phyloP scores from a whole-genome alignment of 2,113 vertebrate species.

The Podocnemis expansa region DNA sequence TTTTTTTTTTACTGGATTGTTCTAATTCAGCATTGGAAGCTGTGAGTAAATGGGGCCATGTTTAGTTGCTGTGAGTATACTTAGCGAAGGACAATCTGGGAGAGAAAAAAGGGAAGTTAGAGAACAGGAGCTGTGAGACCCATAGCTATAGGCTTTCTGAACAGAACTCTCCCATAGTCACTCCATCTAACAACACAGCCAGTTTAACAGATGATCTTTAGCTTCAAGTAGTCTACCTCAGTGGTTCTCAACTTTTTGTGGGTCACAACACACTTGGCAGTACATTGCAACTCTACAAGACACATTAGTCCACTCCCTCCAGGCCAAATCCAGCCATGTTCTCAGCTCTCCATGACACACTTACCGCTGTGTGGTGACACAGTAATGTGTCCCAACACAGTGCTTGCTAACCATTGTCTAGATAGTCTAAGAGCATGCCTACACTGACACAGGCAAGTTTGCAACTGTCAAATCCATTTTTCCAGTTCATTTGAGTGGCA shows the following conservation, averaged over 20 bases:
- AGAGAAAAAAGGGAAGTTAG: background rate
- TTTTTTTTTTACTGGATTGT: background rate
- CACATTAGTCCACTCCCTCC: too few species aligned
- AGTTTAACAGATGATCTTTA: background rate
- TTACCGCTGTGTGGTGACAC: too few species aligned
- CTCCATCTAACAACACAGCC: background rate
- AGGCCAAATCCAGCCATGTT: too few species aligned
- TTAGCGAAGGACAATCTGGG: background rate
- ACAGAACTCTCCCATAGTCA: background rate
- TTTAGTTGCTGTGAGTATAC: background rate
- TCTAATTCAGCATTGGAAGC: background rate
- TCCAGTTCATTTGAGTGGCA: too few species aligned
- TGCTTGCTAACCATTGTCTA: too few species aligned
- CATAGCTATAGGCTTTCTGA: background rate
- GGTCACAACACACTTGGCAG: too few species aligned
- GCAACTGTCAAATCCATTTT: too few species aligned
- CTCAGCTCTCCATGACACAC: too few species aligned
- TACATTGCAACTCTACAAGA: too few species aligned
- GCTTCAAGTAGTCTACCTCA: background rate
- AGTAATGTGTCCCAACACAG: too few species aligned
- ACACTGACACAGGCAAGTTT: too few species aligned
- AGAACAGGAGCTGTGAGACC: background rate
- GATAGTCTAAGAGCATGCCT: background rate
- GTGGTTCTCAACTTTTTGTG: too few species aligned
- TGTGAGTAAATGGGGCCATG: rapidly evolving